A percentile compares a stretch with the other conserved stretches of the same genome.
phyloP scores from a whole-genome alignment of 2,888 invertebrate genomes.

The Ferdinandea cuprea region DNA sequence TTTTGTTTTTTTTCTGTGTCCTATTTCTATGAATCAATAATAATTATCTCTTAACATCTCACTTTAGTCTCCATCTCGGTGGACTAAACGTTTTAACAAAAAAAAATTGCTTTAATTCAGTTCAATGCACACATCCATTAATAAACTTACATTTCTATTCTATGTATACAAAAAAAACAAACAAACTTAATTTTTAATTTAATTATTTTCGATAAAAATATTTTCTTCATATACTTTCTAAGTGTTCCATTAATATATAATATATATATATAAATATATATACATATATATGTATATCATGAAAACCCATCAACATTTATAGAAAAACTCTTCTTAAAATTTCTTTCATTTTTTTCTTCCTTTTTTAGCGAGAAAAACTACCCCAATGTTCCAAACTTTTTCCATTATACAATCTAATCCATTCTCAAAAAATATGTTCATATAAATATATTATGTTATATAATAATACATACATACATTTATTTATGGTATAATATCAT shows the following conservation, averaged over 20 bases:
- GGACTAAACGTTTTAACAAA: constrained; percentile 54
- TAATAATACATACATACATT: constrained; percentile 23
- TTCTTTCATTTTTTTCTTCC: neutral
- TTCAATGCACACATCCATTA: constrained; percentile 72
- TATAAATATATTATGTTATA: constrained; percentile 58
- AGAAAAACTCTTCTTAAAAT: constrained; percentile 36
- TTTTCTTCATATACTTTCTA: constrained; percentile 11
- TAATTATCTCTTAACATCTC: constrained; percentile 61
- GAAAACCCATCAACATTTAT: constrained; percentile 68
- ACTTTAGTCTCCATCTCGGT: constrained; percentile 30
- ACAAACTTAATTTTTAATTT: constrained; percentile 18
- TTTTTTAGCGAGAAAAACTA: constrained; percentile 4
- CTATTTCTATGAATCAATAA: constrained; percentile 43
- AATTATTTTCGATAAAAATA: constrained; percentile 50
- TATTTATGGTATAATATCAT: constrained; percentile 48
- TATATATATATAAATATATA: too few relatives aligned
- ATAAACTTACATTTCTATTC: constrained; percentile 42
- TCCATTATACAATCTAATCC: constrained; percentile 34
- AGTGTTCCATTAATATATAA: constrained; percentile 36
- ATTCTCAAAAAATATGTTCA: constrained; percentile 70
- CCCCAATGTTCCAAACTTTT: constrained; percentile 49
- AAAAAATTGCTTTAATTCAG: constrained; percentile 68
- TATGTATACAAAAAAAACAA: too few relatives aligned
- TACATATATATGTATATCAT: too few relatives aligned
- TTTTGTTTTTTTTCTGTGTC: too few relatives aligned